Conservation (phyloP, 2,113 vertebrate genomes). For the Sceloporus tristichus region DNA sequence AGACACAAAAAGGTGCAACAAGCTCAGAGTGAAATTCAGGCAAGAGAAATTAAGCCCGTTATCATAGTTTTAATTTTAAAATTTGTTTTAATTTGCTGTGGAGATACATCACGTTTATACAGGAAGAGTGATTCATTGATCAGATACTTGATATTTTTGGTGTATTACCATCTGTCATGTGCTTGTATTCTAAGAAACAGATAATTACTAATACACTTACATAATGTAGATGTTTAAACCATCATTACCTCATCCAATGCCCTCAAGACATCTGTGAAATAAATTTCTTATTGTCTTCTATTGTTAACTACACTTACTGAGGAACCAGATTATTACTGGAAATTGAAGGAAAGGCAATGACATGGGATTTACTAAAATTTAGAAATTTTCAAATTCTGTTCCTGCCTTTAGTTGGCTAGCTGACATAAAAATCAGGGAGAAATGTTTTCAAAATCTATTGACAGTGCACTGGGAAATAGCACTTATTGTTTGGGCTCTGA, state of each 20-base stretch:
- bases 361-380: constrained; percentile 5
- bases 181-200: rapidly evolving
- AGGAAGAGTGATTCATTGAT: not conserved
- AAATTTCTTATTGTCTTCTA: constrained; percentile 42
- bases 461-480: not conserved
- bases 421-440: not conserved
- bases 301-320: constrained; percentile 51
- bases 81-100: not conserved
- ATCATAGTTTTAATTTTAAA: not conserved
- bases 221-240: rapidly evolving
- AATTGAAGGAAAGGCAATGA: not conserved
- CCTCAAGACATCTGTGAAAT: constrained; percentile 19
- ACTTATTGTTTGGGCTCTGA: not conserved
- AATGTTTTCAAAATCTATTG: not conserved
- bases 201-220: not conserved
- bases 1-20: not conserved
- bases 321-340: constrained; percentile 4
- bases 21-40: not conserved
- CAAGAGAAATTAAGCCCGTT: not conserved
- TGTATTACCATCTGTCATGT: rapidly evolving
- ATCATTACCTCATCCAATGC: constrained; percentile 21
- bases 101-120: not conserved
- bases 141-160: not conserved
- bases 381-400: not conserved
- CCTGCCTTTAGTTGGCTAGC: constrained; percentile 36